phyloP scores from a whole-genome alignment of 64 coral and sea anemone species.

The Actinia tenebrosa region DNA sequence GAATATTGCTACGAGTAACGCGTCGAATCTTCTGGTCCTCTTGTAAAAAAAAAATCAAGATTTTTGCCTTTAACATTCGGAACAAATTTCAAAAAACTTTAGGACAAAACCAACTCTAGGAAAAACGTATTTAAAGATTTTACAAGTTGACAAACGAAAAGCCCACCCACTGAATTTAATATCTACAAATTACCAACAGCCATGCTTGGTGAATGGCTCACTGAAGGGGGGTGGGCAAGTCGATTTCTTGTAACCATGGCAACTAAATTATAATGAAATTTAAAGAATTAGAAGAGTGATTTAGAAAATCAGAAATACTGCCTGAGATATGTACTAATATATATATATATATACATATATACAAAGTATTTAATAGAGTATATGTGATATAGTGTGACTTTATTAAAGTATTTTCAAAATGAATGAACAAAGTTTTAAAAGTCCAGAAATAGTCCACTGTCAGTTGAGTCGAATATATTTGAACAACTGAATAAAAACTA shows the following conservation, averaged over 20 bases:
- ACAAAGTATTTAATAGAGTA: not conserved
- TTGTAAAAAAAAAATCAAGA: not conserved
- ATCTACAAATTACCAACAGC: not conserved
- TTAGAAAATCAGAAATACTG: not conserved
- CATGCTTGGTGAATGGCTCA: not conserved
- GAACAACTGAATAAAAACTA: too few species aligned
- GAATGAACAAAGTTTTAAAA: conserved; percentile 16
- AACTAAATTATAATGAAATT: not conserved
- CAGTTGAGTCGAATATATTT: not conserved
- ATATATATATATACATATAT: conserved; percentile 1
- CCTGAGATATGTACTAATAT: not conserved
- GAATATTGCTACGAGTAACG: not conserved
- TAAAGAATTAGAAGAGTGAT: not conserved
- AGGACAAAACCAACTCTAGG: not conserved
- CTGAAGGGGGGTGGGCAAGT: not conserved
- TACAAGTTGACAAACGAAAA: not conserved
- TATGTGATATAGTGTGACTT: not conserved
- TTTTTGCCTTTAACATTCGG: not conserved
- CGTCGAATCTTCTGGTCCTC: not conserved
- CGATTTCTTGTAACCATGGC: not conserved
- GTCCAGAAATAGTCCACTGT: not conserved
- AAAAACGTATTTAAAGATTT: not conserved
- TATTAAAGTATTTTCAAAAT: conserved; percentile 15
- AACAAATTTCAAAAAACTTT: not conserved
- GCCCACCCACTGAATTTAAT: not conserved